These are phyloP conservation scores for Orchesella flavescens DNA, from an alignment of 2,888 invertebrate genomes.

Conservation along the genomic window DNA sequence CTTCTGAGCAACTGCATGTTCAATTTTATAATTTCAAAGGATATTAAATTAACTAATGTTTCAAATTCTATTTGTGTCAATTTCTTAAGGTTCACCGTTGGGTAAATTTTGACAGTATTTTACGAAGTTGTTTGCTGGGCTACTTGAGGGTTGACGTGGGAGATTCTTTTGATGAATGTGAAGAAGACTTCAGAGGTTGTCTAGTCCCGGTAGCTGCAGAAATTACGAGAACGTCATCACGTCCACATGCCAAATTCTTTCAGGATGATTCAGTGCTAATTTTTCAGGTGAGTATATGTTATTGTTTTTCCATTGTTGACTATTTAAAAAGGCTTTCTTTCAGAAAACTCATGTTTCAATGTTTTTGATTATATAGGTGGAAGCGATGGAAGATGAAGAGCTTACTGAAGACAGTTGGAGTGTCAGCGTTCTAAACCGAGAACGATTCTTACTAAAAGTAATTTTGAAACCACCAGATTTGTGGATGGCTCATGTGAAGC, in stretches of 20 bases:
- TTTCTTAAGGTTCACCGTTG: conserved; percentile 65
- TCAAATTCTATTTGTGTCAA: not conserved
- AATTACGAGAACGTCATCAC: not conserved
- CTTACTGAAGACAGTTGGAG: conserved; percentile 67
- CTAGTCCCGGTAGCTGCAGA: not conserved
- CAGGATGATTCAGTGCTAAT: conserved; percentile 57
- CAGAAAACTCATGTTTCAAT: not conserved
- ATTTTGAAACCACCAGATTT: conserved; percentile 68
- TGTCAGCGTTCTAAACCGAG: conserved; percentile 61
- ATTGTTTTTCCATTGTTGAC: not conserved
- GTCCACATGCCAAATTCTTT: conserved; percentile 58
- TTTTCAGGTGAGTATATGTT: conserved; percentile 43
- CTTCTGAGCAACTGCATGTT: not conserved
- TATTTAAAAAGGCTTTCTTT: conserved; percentile 8
- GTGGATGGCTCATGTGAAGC: conserved; percentile 67
- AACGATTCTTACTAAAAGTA: conserved; percentile 67
- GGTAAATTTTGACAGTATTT: conserved; percentile 70
- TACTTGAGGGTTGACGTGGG: conserved; percentile 45
- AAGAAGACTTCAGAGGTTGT: not conserved
- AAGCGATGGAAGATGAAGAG: conserved; percentile 39
- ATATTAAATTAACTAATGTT: too few species aligned
- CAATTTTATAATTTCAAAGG: not conserved
- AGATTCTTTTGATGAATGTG: conserved; percentile 31
- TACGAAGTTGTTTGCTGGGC: conserved; percentile 67
- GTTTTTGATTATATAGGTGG: conserved; percentile 27